Percentiles rank a stretch among this genome's conserved stretches.
Conservation (phyloP, 2,888 invertebrate genomes). For the Macrosoma leucophasiata region DNA sequence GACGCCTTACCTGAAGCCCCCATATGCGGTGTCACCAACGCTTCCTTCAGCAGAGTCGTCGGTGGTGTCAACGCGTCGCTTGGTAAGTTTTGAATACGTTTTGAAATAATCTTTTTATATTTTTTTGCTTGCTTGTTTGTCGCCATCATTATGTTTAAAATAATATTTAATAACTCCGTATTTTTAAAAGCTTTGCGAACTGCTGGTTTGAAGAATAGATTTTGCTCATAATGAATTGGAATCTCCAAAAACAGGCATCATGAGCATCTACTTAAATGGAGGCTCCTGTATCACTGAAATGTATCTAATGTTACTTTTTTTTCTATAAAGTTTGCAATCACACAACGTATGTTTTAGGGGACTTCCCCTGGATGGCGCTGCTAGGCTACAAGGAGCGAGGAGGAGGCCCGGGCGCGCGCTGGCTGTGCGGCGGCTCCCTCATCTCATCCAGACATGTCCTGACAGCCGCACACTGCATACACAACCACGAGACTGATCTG, state of each 20-base stretch:
- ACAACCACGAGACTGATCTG: constrained; percentile 72
- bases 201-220: too few species aligned
- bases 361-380: constrained; percentile 88
- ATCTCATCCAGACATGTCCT: constrained; percentile 81
- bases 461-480: constrained; percentile 87
- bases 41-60: constrained; percentile 78
- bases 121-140: constrained; percentile 71
- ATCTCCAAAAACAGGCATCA: too few species aligned
- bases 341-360: constrained; percentile 59
- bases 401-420: constrained; percentile 57
- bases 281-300: too few species aligned
- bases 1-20: constrained; percentile 52
- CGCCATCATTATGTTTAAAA: too few species aligned
- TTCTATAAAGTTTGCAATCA: too few species aligned
- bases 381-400: constrained; percentile 78
- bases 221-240: too few species aligned
- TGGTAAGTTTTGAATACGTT: constrained; percentile 55
- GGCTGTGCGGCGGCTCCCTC: constrained; percentile 82
- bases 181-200: too few species aligned
- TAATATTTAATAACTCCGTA: too few species aligned
- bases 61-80: constrained; percentile 81
- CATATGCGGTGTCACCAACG: constrained; percentile 79
- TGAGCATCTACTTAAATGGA: too few species aligned
- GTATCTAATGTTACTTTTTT: too few species aligned
- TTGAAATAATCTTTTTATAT: constrained; percentile 2